Conservation (phyloP, 2,113 vertebrate species). For the Zingel zingel region DNA sequence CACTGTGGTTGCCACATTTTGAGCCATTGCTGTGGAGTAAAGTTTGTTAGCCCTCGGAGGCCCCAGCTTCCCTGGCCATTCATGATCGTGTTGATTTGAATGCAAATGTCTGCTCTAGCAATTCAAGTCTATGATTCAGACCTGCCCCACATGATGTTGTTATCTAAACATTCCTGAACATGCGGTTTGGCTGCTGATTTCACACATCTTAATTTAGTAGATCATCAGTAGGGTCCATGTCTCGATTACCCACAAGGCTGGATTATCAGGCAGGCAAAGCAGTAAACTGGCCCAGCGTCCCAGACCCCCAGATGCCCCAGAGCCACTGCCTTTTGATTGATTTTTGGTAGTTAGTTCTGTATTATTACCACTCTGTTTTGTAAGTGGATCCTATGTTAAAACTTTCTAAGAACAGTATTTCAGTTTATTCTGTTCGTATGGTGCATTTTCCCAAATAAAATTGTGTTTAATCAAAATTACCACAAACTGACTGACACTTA, state of each 20-base stretch:
- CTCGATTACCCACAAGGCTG: neutral
- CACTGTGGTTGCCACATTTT: too few relatives aligned
- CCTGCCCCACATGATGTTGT: constrained; percentile 74
- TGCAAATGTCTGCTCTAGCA: constrained; percentile 36
- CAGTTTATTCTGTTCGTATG: neutral
- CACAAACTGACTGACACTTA: neutral
- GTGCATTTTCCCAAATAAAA: neutral
- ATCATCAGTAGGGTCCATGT: neutral
- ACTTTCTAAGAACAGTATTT: neutral
- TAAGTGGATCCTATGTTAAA: neutral
- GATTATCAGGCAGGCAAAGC: neutral
- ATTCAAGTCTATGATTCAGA: constrained; percentile 42
- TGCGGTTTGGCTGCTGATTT: constrained; percentile 38
- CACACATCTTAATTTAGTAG: neutral
- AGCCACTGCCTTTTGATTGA: neutral
- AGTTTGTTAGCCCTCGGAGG: too few relatives aligned
- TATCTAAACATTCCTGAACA: constrained; percentile 69
- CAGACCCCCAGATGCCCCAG: too few relatives aligned
- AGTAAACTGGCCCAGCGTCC: neutral
- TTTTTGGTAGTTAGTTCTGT: neutral
- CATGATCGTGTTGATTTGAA: neutral
- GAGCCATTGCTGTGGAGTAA: too few relatives aligned
- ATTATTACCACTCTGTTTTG: neutral
- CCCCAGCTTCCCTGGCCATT: neutral
- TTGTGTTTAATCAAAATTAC: neutral